phyloP scores from a whole-genome alignment of 2,888 invertebrate species.

The Myopa testacea region DNA sequence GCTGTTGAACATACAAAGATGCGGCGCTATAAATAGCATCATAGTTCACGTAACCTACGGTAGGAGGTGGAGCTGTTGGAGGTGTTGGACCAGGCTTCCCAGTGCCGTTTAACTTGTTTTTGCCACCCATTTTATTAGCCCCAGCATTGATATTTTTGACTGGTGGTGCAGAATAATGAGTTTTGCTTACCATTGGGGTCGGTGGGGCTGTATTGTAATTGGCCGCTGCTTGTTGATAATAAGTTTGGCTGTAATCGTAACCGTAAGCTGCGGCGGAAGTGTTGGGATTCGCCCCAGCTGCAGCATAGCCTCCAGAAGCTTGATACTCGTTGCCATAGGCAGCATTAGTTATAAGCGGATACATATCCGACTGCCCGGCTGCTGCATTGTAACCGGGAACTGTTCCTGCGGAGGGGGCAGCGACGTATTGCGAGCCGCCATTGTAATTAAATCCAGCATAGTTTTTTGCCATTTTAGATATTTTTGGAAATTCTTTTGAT shows the following conservation, averaged over 20 bases:
- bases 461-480: slow-evolving; percentile 76
- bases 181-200: slow-evolving; percentile 65
- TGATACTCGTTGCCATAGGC: slow-evolving; percentile 89
- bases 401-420: slow-evolving; percentile 78
- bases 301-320: slow-evolving; percentile 76
- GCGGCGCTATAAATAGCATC: slow-evolving; percentile 96
- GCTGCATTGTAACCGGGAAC: slow-evolving; percentile 75
- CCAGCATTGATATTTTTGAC: slow-evolving; percentile 75
- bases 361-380: slow-evolving; percentile 59
- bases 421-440: slow-evolving; percentile 93
- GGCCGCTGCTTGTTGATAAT: slow-evolving; percentile 80
- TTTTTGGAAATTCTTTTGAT: background rate
- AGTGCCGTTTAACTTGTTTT: slow-evolving; percentile 62
- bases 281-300: slow-evolving; percentile 71
- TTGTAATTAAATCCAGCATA: slow-evolving; percentile 92
- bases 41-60: slow-evolving; percentile 85
- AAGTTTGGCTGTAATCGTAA: slow-evolving; percentile 76
- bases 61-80: slow-evolving; percentile 75
- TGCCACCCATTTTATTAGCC: slow-evolving; percentile 67
- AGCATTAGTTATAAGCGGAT: slow-evolving; percentile 70
- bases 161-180: slow-evolving; percentile 72
- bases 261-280: slow-evolving; percentile 78
- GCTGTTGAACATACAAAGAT: slow-evolving; percentile 93
- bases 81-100: slow-evolving; percentile 57
- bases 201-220: slow-evolving; percentile 68